phyloP scores from a whole-genome alignment of 2,888 invertebrate species.

The Perdita meconis region DNA sequence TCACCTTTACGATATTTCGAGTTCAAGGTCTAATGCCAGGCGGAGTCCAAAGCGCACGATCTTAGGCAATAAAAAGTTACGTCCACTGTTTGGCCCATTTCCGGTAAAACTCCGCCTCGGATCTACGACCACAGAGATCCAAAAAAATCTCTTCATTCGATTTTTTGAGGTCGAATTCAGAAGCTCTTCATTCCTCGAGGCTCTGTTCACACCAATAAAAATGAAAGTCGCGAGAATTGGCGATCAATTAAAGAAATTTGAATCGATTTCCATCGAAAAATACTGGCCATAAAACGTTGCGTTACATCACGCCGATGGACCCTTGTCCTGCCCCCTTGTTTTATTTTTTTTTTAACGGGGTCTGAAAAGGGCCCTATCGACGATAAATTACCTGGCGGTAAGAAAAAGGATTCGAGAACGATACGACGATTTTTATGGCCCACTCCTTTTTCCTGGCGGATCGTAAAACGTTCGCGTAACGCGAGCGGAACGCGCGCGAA shows the following conservation, averaged over 20 bases:
- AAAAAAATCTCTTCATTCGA: conserved; percentile 22
- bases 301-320: conserved; percentile 60
- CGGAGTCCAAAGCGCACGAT: conserved; percentile 1
- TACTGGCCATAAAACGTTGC: conserved; percentile 63
- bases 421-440: conserved; percentile 50
- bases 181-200: not conserved
- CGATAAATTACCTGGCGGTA: conserved; percentile 48
- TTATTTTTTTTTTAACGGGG: conserved; percentile 20
- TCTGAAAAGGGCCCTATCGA: conserved; percentile 24
- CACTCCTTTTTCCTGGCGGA: not conserved
- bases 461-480: conserved; percentile 39
- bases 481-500: conserved; percentile 22
- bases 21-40: not conserved
- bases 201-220: too few species aligned
- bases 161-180: not conserved
- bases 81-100: conserved; percentile 3
- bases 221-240: conserved; percentile 58
- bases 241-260: conserved; percentile 60
- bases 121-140: not conserved
- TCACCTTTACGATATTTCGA: conserved; percentile 18
- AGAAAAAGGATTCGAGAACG: conserved; percentile 29
- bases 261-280: conserved; percentile 60
- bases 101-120: conserved; percentile 2
- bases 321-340: conserved; percentile 40
- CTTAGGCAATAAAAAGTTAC: conserved; percentile 26